Conservation (phyloP, 2,113 vertebrate genomes). For the Perca schrenkii region DNA sequence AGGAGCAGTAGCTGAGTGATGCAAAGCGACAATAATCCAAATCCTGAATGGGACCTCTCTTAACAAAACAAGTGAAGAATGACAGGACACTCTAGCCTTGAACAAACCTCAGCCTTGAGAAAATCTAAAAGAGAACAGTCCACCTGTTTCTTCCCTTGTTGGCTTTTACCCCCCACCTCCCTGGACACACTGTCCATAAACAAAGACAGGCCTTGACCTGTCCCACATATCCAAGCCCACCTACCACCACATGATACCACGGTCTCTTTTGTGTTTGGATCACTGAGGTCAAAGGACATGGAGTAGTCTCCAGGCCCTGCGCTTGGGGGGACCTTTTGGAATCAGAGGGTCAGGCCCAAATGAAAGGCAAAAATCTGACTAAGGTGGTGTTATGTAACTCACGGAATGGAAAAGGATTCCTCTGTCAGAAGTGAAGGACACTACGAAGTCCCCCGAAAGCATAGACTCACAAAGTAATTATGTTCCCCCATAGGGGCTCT, state of each 20-base stretch:
- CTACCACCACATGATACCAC: conserved; percentile 2
- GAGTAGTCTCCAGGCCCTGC: neutral
- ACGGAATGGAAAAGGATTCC: conserved; percentile 21
- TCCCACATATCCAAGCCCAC: conserved; percentile 7
- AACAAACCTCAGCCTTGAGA: conserved; percentile 53
- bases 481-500: conserved; percentile 57
- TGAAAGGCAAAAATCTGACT: conserved; percentile 27
- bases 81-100: conserved; percentile 8
- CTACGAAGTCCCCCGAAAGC: conserved; percentile 44
- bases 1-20: neutral
- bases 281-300: conserved; percentile 38
- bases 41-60: neutral
- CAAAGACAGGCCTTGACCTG: conserved; percentile 71
- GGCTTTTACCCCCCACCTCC: conserved; percentile 40
- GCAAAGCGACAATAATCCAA: conserved; percentile 20
- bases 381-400: conserved; percentile 11
- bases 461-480: conserved; percentile 78
- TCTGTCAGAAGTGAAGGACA: conserved; percentile 58
- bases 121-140: conserved; percentile 54
- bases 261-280: conserved; percentile 32
- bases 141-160: conserved; percentile 74
- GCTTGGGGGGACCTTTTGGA: conserved; percentile 16
- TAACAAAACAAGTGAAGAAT: conserved; percentile 26
- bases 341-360: conserved; percentile 13
- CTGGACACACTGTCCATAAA: conserved; percentile 46